Percentiles rank a stretch among this genome's conserved stretches.
These are phyloP conservation scores for Aurelia aurita complex sp. Pacific DNA, from an alignment of 30 jellyfish, hydroid and myxozoan genomes.

Conservation along the genomic window DNA sequence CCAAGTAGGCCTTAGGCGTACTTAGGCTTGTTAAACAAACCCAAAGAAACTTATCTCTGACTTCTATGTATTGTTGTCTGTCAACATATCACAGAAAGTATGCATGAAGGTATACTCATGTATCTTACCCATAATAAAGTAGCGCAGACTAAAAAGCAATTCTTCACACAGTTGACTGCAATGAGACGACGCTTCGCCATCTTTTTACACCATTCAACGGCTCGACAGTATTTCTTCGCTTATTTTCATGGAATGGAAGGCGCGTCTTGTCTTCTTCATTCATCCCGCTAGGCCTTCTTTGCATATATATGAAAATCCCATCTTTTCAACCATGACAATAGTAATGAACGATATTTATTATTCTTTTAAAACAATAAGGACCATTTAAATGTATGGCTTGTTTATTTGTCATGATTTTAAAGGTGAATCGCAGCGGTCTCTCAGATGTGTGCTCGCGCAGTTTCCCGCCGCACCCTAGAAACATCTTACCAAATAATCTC, in stretches of 20 bases:
- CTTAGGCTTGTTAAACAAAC: no score
- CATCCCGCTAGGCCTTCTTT: constrained; percentile 52
- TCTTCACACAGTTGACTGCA: constrained; percentile 88
- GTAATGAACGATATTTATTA: no score
- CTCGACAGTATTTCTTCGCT: neutral
- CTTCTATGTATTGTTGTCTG: neutral
- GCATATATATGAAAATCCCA: neutral
- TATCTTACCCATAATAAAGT: constrained; percentile 88
- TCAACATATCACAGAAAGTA: neutral
- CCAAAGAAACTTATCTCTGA: no score
- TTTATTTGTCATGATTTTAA: no score
- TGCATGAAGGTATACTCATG: neutral
- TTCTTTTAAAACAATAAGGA: no score
- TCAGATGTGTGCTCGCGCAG: constrained; percentile 35
- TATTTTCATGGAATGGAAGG: neutral
- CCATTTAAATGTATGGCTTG: no score
- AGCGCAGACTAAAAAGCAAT: constrained; percentile 89
- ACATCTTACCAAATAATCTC: neutral
- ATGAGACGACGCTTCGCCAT: constrained; percentile 92
- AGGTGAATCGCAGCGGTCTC: no score
- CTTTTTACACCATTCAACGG: neutral
- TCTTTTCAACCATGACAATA: no score
- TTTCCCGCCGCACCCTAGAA: constrained; percentile 61
- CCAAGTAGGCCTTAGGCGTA: no score
- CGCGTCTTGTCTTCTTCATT: neutral